Percentiles rank a stretch among this genome's conserved stretches.
phyloP scores from a whole-genome alignment of 2,113 vertebrate genomes.

The Crocuta crocuta region DNA sequence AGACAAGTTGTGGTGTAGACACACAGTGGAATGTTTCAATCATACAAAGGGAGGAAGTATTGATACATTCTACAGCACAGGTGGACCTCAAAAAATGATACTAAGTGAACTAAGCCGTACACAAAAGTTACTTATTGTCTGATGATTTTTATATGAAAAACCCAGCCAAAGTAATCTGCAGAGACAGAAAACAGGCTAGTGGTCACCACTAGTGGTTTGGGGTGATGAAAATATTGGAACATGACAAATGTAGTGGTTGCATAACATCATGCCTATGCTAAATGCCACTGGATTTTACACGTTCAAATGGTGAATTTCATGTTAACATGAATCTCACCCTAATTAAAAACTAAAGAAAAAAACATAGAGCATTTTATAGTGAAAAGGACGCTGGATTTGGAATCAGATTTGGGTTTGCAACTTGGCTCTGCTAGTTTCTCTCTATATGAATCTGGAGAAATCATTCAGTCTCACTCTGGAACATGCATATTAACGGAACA shows the following conservation, averaged over 20 bases:
- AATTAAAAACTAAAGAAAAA: neutral
- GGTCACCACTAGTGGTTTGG: neutral
- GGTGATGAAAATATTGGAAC: neutral
- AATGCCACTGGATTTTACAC: neutral
- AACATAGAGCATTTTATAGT: neutral
- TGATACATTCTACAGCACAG: neutral
- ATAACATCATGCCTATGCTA: neutral
- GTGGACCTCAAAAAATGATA: neutral
- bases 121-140: neutral
- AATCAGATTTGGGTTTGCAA: neutral
- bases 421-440: neutral
- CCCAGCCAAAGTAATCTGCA: too few species aligned
- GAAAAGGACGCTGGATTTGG: neutral
- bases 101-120: neutral
- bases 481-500: neutral
- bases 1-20: neutral
- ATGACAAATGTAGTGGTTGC: neutral
- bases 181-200: neutral
- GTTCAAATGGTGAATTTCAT: neutral
- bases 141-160: neutral
- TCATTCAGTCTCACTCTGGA: neutral
- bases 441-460: neutral
- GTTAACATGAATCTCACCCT: neutral
- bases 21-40: neutral
- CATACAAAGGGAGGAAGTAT: neutral